Conservation (phyloP, 2,797 vertebrate species). For the Siniperca obscura region DNA sequence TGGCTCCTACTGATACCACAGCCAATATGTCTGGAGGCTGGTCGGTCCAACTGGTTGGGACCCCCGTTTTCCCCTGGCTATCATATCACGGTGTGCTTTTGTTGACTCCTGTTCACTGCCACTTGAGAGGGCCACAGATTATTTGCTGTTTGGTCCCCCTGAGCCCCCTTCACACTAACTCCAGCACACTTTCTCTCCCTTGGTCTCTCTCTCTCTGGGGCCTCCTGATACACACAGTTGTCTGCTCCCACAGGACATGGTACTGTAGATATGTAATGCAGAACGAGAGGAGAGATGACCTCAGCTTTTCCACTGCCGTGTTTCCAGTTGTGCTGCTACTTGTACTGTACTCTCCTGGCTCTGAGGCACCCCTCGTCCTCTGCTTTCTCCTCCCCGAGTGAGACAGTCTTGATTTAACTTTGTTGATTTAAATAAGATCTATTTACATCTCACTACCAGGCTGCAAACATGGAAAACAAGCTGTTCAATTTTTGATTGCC, state of each 20-base stretch:
- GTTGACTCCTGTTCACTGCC: conserved; percentile 79
- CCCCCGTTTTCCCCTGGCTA: conserved; percentile 71
- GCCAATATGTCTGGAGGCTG: conserved; percentile 60
- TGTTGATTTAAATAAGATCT: conserved; percentile 77
- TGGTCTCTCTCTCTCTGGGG: conserved; percentile 56
- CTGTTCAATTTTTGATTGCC: conserved; percentile 61
- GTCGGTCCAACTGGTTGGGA: conserved; percentile 63
- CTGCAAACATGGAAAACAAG: conserved; percentile 62
- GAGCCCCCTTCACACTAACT: conserved; percentile 68
- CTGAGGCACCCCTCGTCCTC: conserved; percentile 48
- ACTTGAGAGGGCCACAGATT: conserved; percentile 79
- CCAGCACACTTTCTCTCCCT: conserved; percentile 45
- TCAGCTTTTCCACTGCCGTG: conserved; percentile 75
- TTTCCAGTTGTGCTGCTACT: conserved; percentile 58
- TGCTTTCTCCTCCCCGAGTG: conserved; percentile 59
- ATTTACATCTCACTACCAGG: conserved; percentile 71
- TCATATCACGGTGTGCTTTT: conserved; percentile 80
- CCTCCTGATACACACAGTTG: conserved; percentile 70
- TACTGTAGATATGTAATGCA: conserved; percentile 75
- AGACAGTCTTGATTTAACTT: conserved; percentile 63
- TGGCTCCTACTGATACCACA: conserved; percentile 72
- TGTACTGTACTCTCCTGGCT: conserved; percentile 60
- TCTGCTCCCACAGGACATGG: conserved; percentile 71
- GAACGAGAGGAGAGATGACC: conserved; percentile 75
- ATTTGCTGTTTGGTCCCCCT: conserved; percentile 64